Evolutionary conservation across 2,113 vertebrate genomes (phyloP), one percentile per base, ranked within the genome.

Genomic region (Cervus canadensis): DNA sequence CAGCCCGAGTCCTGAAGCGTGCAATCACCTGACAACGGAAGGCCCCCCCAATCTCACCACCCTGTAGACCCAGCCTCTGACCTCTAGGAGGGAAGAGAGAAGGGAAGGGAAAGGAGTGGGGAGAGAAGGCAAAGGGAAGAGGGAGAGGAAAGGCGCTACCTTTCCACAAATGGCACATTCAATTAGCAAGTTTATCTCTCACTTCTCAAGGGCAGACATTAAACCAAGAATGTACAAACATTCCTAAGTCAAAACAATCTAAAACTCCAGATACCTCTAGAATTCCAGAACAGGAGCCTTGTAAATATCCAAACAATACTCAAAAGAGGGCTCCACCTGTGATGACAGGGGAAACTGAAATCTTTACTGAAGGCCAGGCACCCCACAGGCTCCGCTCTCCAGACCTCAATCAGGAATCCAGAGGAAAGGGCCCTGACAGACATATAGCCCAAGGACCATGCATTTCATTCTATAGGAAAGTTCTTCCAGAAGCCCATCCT

Each of bases 201-300:
- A 74, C 45, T 81, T 95, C 83, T 93, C 95, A 82, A 87, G 87
- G 74, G 50, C 62, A 97, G 52, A 87, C 7, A 30, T 40, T 87
- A 87, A 45, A 78, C 64, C 74, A 95, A 95, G 94, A 95, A 96
- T 52, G 87, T n/a, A 30, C 54, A 95, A 96, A 96, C 92, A 97
- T 74, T 94, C 76, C 79, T 30, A 43, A 92, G 60, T 81, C 89
- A 76, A 97, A 97, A 89, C 52, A 76, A 95, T 43, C 89, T 87
- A 92, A 43, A 48, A 87, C 16, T 84, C 95, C 64, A 89, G 95
- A 45, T 76, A 82, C 50, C 57, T 81, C 67, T 13, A 48, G 89
- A 89, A 92, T 97, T 97, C 83, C 59, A 87, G 67, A 86, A 50
- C 43, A 60, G 30, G 64, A 30, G 71, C 28, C 83, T 82, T 84